Conservation (phyloP, 92 coral and sea anemone genomes). For the Epizoanthus illoricatus region DNA sequence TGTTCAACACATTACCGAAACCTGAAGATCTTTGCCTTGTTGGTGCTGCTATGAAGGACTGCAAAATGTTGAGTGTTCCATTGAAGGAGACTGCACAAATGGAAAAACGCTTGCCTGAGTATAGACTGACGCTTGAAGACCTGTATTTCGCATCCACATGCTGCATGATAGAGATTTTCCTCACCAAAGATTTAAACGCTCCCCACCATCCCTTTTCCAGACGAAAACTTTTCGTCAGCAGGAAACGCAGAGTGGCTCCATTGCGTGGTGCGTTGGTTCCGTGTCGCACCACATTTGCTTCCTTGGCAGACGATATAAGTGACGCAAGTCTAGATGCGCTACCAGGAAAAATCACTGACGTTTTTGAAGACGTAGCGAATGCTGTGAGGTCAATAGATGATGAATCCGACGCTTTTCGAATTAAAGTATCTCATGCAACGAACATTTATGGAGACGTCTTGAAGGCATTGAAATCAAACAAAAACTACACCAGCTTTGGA, state of each 20-base stretch:
- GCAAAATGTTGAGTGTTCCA: not conserved
- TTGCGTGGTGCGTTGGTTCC: not conserved
- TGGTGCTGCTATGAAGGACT: not conserved
- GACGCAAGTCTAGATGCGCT: not conserved
- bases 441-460: conserved; percentile 16
- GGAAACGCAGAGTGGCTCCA: not conserved
- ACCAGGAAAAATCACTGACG: not conserved
- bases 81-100: not conserved
- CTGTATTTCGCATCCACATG: conserved; percentile 28
- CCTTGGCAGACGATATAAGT: not conserved
- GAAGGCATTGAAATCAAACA: conserved; percentile 6
- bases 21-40: not conserved
- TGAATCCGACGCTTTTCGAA: not conserved
- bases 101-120: conserved; percentile 17
- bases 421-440: not conserved
- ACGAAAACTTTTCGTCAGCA: conserved; percentile 11
- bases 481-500: not conserved
- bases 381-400: not conserved
- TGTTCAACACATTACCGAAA: not conserved
- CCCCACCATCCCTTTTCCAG: too few relatives aligned
- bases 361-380: not conserved
- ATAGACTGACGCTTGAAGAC: conserved; percentile 28
- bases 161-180: conserved; percentile 9
- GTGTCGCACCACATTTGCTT: not conserved
- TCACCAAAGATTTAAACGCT: not conserved